Percentiles rank a stretch among this genome's conserved stretches.
phyloP scores from a whole-genome alignment of 2,113 vertebrate genomes.

The Cathartes aura region DNA sequence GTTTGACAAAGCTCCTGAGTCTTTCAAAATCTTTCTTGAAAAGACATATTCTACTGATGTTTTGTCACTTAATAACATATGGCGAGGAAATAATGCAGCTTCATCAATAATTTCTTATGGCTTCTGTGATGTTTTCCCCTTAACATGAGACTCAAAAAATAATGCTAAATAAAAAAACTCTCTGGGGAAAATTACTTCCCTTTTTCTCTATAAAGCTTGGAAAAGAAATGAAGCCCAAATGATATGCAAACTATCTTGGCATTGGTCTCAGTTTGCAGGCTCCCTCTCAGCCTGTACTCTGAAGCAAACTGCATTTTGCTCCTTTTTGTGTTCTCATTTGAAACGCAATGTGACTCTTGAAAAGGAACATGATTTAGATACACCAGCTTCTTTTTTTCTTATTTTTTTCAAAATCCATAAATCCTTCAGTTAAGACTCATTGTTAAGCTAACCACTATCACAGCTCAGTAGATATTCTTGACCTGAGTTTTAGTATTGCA shows the following conservation, averaged over 20 bases:
- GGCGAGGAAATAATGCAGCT: background rate
- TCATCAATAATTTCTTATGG: background rate
- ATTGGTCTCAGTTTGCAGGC: background rate
- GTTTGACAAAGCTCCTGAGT: constrained; percentile 29
- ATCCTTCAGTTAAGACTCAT: background rate
- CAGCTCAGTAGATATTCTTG: background rate
- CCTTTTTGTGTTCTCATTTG: background rate
- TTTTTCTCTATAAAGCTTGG: background rate
- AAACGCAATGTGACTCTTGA: background rate
- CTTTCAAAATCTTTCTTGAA: constrained; percentile 25
- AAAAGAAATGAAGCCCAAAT: background rate
- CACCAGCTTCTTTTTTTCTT: background rate
- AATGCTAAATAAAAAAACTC: background rate
- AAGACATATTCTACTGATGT: constrained; percentile 3
- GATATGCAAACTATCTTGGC: background rate
- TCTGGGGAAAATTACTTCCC: background rate
- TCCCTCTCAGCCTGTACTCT: background rate
- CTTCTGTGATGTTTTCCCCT: background rate
- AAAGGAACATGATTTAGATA: background rate
- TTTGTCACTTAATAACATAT: constrained; percentile 48
- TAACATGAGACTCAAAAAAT: background rate
- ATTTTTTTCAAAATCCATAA: background rate
- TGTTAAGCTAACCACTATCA: background rate
- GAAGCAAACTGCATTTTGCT: background rate
- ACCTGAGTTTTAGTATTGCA: background rate